phyloP scores from a whole-genome alignment of 1,140 invertebrate species.

The Drosophila equinoxialis region DNA sequence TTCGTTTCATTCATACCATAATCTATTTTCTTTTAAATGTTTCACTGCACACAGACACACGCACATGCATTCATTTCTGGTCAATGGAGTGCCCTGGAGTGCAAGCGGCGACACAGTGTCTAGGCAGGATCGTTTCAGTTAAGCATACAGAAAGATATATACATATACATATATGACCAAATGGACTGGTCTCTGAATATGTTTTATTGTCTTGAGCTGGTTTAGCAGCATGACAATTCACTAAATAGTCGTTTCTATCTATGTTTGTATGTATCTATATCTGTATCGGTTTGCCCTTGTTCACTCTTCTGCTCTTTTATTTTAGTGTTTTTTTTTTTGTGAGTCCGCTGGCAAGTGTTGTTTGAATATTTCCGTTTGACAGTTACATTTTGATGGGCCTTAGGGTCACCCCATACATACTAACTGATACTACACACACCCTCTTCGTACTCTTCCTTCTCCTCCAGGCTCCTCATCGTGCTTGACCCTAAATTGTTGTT shows the following conservation, averaged over 20 bases:
- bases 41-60: conserved; percentile 43
- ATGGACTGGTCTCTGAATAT: conserved; percentile 36
- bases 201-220: conserved; percentile 43
- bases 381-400: conserved; percentile 6
- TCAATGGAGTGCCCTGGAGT: conserved; percentile 46
- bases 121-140: conserved; percentile 34
- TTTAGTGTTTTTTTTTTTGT: background rate
- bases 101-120: conserved; percentile 68
- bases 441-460: background rate
- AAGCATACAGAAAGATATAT: background rate
- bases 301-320: conserved; percentile 3
- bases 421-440: background rate
- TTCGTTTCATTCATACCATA: conserved; percentile 78
- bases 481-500: conserved; percentile 18
- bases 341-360: conserved; percentile 31
- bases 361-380: conserved; percentile 39
- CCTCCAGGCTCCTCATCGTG: conserved; percentile 19
- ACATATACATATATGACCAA: background rate
- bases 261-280: background rate
- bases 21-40: conserved; percentile 80
- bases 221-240: conserved; percentile 39
- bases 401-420: background rate
- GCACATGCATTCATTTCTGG: conserved; percentile 15
- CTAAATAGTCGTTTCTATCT: conserved; percentile 27
- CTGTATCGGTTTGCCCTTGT: background rate